These are phyloP conservation scores for Cacoxenus indagator DNA, from an alignment of 2,888 invertebrate species.

Conservation along the genomic window DNA sequence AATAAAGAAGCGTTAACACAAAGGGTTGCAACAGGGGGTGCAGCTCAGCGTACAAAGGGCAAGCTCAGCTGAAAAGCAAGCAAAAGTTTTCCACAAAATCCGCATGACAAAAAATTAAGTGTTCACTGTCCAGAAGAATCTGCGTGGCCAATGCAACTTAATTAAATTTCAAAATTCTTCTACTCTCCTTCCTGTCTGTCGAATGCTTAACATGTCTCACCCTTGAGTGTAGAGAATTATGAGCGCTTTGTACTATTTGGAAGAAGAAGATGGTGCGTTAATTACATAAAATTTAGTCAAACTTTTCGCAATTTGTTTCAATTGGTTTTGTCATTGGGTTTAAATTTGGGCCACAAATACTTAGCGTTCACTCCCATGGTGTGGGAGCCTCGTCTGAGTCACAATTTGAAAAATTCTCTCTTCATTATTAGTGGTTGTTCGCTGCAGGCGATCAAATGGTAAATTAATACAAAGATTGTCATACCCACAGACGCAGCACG, in stretches of 20 bases:
- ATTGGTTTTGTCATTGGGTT: neutral
- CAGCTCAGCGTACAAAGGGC: neutral
- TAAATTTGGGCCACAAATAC: constrained; percentile 11
- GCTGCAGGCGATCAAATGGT: constrained; percentile 14
- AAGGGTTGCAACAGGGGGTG: neutral
- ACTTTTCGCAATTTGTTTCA: constrained; percentile 20
- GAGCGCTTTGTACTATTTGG: neutral
- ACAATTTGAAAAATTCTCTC: neutral
- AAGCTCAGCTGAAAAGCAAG: neutral
- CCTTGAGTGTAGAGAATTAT: constrained; percentile 10
- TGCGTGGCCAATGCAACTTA: constrained; percentile 64
- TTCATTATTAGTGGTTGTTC: neutral
- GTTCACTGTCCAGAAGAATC: constrained; percentile 44
- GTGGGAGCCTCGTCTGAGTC: neutral
- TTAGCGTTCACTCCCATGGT: no score
- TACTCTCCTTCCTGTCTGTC: neutral
- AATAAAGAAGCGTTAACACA: neutral
- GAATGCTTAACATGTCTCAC: neutral
- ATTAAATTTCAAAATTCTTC: constrained; percentile 55
- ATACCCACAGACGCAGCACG: neutral
- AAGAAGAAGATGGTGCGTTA: constrained; percentile 2
- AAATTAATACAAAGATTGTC: constrained; percentile 23
- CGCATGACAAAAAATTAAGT: constrained; percentile 14
- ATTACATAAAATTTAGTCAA: constrained; percentile 7
- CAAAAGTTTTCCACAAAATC: neutral